phyloP scores from a whole-genome alignment of 2,113 vertebrate species.

The Abramis brama region DNA sequence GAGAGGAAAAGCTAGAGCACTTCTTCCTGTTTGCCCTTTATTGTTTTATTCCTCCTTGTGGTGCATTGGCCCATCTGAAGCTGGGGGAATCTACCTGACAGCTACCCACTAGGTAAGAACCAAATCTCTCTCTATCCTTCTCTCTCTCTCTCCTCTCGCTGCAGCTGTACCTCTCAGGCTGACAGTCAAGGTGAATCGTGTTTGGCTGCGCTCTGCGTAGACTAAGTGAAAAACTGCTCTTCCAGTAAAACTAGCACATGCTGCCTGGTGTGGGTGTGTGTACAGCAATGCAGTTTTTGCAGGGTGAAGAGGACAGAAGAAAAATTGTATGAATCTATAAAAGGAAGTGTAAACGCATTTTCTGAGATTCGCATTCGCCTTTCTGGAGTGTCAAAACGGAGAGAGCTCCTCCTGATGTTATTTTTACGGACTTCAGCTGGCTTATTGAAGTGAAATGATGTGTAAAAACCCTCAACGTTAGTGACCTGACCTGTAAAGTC shows the following conservation, averaged over 20 bases:
- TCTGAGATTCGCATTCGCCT: background rate
- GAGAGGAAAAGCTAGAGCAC: conserved; percentile 56
- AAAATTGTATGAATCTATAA: background rate
- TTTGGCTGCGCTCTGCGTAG: conserved; percentile 45
- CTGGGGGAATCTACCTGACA: conserved; percentile 60
- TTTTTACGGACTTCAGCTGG: background rate
- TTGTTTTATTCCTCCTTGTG: conserved; percentile 64
- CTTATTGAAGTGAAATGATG: conserved; percentile 1
- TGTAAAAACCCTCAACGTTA: background rate
- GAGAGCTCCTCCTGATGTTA: conserved; percentile 10
- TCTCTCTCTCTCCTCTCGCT: conserved; percentile 56
- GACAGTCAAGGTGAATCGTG: conserved; percentile 74
- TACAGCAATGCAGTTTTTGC: conserved; percentile 55
- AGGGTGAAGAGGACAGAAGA: conserved; percentile 15
- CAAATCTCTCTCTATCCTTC: conserved; percentile 54
- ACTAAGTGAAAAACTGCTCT: conserved; percentile 56
- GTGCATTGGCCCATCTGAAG: conserved; percentile 68
- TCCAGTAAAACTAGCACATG: conserved; percentile 55
- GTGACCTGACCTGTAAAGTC: conserved; percentile 36
- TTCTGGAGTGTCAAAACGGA: background rate
- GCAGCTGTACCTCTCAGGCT: conserved; percentile 66
- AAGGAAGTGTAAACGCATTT: no score
- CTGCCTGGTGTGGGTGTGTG: conserved; percentile 18
- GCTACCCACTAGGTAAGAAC: conserved; percentile 71
- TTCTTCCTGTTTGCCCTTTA: conserved; percentile 57